Evolutionary conservation across 53 echinoderm and acorn worm genomes (phyloP), one percentile per base, ranked within the genome.

Genomic region (Holothuria leucospilota): DNA sequence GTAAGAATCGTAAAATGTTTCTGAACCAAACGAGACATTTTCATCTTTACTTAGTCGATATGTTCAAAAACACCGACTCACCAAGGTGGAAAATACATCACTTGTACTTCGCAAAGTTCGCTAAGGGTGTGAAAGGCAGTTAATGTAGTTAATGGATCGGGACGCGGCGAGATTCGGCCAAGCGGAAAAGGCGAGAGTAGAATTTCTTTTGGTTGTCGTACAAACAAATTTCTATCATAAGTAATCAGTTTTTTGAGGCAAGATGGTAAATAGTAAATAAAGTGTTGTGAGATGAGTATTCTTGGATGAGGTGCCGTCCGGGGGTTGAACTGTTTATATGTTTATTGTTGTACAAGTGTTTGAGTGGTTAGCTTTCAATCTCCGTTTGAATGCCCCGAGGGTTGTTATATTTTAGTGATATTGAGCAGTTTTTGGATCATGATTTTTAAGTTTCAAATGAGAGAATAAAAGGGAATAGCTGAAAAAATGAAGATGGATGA

Each of bases 221-320:
- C 52, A 75, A 75, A 75, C 52, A 75, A 75, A 46, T 49, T 75
- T 49, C 75, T 75, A 75, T 75, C 75, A 75, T 75, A 75, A 75
- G 75, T 75, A 75, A 75, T 75, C 75, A 75, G 13, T 24, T 26
- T 75, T 42, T 56, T 56, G 56, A 15, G 18, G 56, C 18, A 56
- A 21, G 52, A 75, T 51, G 49, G 52, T 75, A 75, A 75, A 75
- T 75, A 75, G 75, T 75, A 75, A 75, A 75, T 75, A 75, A 72
- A 68, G 52, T 51, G 24, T 68, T 68, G 28, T 34, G 34, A 68
- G 40, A 72, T 72, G 72, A 72, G 72, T 72, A 72, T 40, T 72
- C 42, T 72, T 41, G 20, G 23, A 72, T 72, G 56, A 56, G 56
- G 56, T 56, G 56, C 56, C 56, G 56, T 56, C 56, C 56, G 56